phyloP scores from a whole-genome alignment of 2,888 invertebrate species.

The Lasioglossum villosulum region DNA sequence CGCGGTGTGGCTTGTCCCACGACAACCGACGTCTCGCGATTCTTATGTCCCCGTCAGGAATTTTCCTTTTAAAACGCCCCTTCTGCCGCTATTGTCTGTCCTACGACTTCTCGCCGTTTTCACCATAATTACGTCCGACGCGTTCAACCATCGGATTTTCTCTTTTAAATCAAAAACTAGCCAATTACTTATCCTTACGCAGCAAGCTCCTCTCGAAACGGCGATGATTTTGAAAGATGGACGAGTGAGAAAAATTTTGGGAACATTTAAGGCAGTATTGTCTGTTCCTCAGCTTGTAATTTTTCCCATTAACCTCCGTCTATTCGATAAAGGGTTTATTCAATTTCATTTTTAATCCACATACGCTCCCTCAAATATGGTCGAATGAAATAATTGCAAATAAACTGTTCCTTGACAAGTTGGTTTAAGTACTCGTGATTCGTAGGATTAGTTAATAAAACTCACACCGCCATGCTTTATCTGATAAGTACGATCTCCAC shows the following conservation, averaged over 20 bases:
- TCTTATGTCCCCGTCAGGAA: slow-evolving; percentile 44
- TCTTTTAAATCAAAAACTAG: background rate
- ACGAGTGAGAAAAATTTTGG: too few relatives aligned
- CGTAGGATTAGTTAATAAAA: background rate
- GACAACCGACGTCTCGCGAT: slow-evolving; percentile 54
- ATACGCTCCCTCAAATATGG: background rate
- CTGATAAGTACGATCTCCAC: background rate
- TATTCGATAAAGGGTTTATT: too few relatives aligned
- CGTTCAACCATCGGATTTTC: background rate
- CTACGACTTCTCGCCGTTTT: background rate
- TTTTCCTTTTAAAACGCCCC: slow-evolving; percentile 37
- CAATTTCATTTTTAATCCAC: background rate
- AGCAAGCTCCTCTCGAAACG: background rate
- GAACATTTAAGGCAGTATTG: background rate
- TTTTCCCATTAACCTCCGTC: too few relatives aligned
- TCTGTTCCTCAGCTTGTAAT: background rate
- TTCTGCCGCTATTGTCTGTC: slow-evolving; percentile 23
- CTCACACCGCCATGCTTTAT: background rate
- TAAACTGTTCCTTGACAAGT: background rate
- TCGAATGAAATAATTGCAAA: background rate
- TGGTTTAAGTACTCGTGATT: background rate
- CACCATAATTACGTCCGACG: background rate
- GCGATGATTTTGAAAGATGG: too few relatives aligned
- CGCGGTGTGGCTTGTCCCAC: slow-evolving; percentile 70
- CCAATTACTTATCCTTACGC: background rate